Evolutionary conservation across 2,888 invertebrate genomes (phyloP).

Genomic region (Eupsilia transversa): DNA sequence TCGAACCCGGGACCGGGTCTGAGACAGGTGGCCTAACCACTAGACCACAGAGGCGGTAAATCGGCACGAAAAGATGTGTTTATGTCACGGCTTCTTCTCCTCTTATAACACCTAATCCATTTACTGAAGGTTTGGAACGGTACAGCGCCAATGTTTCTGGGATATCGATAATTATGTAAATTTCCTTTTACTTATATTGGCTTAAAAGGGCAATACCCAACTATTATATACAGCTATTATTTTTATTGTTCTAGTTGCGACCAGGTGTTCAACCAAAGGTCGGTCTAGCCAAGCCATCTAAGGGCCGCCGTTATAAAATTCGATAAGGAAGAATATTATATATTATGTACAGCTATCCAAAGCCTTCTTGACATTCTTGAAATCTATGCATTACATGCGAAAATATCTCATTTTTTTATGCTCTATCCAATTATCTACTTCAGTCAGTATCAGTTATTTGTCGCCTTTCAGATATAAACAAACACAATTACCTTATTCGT

Average conservation of each 20-base stretch:
- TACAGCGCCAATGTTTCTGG: not conserved
- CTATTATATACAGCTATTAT: not conserved
- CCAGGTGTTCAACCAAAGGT: not conserved
- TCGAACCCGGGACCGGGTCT: no score
- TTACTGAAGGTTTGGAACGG: not conserved
- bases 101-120: not conserved
- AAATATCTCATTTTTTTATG: not conserved
- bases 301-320: not conserved
- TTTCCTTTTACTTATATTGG: not conserved
- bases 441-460: not conserved
- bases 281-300: not conserved
- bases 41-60: no score
- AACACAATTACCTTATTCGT: constrained; percentile 6
- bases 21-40: no score
- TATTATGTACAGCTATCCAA: not conserved
- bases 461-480: not conserved
- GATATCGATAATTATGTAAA: not conserved
- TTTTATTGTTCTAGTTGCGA: not conserved
- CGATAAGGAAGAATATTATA: not conserved
- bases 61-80: no score
- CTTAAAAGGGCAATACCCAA: not conserved
- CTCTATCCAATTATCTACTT: not conserved
- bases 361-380: not conserved
- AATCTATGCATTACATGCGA: not conserved
- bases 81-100: no score